These are phyloP conservation scores for Agrilus biguttatus DNA, from an alignment of 2,888 invertebrate genomes.

Conservation along the genomic window DNA sequence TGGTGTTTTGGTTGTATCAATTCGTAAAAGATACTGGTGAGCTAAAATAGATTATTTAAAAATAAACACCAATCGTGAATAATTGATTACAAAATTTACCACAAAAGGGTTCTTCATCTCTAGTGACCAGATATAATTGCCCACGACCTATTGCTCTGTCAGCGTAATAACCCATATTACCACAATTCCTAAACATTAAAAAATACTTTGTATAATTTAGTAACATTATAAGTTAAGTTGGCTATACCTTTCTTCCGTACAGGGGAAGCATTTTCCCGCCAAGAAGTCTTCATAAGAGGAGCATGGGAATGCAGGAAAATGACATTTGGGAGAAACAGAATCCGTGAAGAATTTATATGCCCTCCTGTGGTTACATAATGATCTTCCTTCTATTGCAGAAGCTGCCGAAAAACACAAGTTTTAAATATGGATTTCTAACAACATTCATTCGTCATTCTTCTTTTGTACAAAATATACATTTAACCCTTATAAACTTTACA, in stretches of 20 bases:
- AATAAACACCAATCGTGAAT: background rate
- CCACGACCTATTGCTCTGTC: slow-evolving; percentile 72
- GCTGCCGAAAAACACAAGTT: slow-evolving; percentile 30
- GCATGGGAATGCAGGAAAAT: slow-evolving; percentile 85
- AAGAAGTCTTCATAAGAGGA: slow-evolving; percentile 72
- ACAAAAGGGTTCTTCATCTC: slow-evolving; percentile 87
- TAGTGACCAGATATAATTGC: slow-evolving; percentile 74
- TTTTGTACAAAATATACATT: no score
- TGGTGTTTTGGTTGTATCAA: slow-evolving; percentile 57
- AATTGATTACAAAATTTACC: slow-evolving; percentile 35
- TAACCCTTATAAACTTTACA: no score
- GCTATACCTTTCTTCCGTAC: slow-evolving; percentile 33
- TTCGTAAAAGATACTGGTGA: slow-evolving; percentile 73
- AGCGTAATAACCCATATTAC: slow-evolving; percentile 90
- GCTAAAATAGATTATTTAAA: slow-evolving; percentile 37
- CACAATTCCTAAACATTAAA: slow-evolving; percentile 41
- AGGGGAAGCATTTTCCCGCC: slow-evolving; percentile 62
- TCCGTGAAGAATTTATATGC: slow-evolving; percentile 93
- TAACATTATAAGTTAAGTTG: background rate
- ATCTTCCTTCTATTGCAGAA: slow-evolving; percentile 70
- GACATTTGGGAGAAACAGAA: slow-evolving; percentile 79
- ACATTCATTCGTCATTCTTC: no score
- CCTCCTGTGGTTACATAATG: slow-evolving; percentile 82
- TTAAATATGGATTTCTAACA: no score
- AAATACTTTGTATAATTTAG: background rate